Evolutionary conservation across 2,888 invertebrate genomes (phyloP), one percentile per base, ranked within the genome.

Genomic region (Ormyrus rosae): DNA sequence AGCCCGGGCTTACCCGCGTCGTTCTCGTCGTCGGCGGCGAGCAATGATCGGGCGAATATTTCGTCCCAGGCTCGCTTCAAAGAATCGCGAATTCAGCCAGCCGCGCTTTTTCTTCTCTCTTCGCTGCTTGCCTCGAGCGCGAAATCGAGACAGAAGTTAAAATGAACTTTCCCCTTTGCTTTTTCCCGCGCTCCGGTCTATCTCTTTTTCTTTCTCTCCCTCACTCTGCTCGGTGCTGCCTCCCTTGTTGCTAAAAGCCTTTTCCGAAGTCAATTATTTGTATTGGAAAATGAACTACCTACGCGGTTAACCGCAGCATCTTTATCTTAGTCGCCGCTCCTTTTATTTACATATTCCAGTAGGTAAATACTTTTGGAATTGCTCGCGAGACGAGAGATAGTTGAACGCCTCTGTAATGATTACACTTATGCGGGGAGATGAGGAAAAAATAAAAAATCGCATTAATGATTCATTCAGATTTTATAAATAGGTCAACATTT

Each of bases 231-330:
- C 50, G 46, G 34, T 6, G 56, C 11, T 34, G 45, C 34, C 11
- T 19, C 50, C 19, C 56, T 58, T 67, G 67, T 58, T 48, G 50
- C 65, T 67, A 34, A 67, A 75, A 75, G 74, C 58, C 51, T 67
- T 74, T 48, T 13, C 55, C 53, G 67, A 72, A 78, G 72, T 72
- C 78, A 78, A 72, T 72, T 78, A 78, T 78, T 78, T 78, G 72
- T 78, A 78, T 61, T 72, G 67, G 71, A 78, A 78, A 78, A 78
- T 78, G 60, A 72, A 78, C 72, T 68, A 48, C 67, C 46, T 50
- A 46, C 10, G 34, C 51, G 13, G 46, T n/a, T 11, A 13, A 55
- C 48, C 53, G 11, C 64, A 5, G 55, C 63, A 69, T 65, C 64
- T 77, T 77, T 77, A 77, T 56, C 65, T 78, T 60, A 10, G 13